These are phyloP conservation scores for Damaliscus lunatus DNA, from an alignment of 2,113 vertebrate species.

Conservation along the genomic window DNA sequence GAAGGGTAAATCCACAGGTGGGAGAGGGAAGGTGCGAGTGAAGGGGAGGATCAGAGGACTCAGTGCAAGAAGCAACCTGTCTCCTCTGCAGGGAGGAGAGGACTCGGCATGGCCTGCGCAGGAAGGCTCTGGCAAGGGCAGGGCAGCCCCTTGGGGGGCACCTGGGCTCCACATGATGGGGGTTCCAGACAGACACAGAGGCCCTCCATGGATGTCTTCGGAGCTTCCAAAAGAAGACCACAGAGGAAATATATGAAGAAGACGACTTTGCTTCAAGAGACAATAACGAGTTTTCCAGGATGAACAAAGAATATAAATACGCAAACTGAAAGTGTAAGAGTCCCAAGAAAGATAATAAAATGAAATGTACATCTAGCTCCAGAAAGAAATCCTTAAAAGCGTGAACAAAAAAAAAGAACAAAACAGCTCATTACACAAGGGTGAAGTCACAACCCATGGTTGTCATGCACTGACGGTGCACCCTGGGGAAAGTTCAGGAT, in stretches of 20 bases:
- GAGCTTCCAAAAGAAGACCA: neutral
- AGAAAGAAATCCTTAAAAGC: neutral
- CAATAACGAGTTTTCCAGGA: neutral
- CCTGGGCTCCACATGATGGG: neutral
- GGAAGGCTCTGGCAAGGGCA: neutral
- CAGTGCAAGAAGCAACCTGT: neutral
- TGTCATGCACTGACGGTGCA: rapidly evolving
- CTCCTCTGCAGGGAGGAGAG: neutral
- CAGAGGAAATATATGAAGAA: neutral
- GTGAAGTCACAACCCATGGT: neutral
- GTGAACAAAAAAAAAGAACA: neutral
- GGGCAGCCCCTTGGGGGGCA: no score
- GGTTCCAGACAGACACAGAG: neutral
- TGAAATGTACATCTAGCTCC: neutral
- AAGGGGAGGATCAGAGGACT: neutral
- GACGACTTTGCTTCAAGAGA: neutral
- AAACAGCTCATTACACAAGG: neutral
- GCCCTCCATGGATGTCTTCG: neutral
- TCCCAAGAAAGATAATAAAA: neutral
- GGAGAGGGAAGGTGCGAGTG: neutral
- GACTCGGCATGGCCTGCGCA: neutral
- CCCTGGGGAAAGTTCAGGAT: neutral
- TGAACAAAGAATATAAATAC: neutral
- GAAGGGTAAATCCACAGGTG: neutral
- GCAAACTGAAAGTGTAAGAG: neutral